These are phyloP conservation scores for Coleophora deauratella DNA, from an alignment of 2,888 invertebrate species.

Conservation along the genomic window DNA sequence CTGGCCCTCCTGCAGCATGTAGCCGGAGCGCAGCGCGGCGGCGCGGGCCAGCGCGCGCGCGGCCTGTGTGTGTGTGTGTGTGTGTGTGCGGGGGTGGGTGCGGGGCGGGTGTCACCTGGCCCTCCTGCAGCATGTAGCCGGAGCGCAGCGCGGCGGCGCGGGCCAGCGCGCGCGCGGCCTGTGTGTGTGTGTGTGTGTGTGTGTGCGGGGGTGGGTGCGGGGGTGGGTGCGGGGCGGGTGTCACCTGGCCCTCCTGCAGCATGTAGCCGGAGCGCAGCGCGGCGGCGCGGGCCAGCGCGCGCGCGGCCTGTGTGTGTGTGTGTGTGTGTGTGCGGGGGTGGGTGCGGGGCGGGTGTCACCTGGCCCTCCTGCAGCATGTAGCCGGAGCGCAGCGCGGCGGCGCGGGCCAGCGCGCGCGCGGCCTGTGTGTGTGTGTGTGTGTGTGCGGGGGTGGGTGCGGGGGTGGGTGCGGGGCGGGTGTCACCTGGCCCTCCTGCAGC, in stretches of 20 bases:
- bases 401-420: conserved; percentile 91
- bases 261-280: conserved; percentile 93
- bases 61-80: too few species aligned
- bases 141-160: conserved; percentile 92
- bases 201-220: too few species aligned
- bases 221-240: too few species aligned
- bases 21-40: conserved; percentile 94
- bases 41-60: conserved; percentile 93
- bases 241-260: conserved; percentile 76
- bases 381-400: conserved; percentile 93
- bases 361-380: conserved; percentile 83
- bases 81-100: too few species aligned
- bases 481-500: conserved; percentile 76
- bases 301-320: too few species aligned
- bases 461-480: too few species aligned
- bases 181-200: too few species aligned
- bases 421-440: too few species aligned
- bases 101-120: too few species aligned
- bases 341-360: conserved; percentile 90
- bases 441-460: conserved; percentile 91
- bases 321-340: too few species aligned
- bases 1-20: conserved; percentile 80
- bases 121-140: conserved; percentile 88
- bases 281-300: conserved; percentile 93
- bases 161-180: conserved; percentile 86